phyloP scores from a whole-genome alignment of 2,888 invertebrate genomes.

The Ichneumoninae sp. region DNA sequence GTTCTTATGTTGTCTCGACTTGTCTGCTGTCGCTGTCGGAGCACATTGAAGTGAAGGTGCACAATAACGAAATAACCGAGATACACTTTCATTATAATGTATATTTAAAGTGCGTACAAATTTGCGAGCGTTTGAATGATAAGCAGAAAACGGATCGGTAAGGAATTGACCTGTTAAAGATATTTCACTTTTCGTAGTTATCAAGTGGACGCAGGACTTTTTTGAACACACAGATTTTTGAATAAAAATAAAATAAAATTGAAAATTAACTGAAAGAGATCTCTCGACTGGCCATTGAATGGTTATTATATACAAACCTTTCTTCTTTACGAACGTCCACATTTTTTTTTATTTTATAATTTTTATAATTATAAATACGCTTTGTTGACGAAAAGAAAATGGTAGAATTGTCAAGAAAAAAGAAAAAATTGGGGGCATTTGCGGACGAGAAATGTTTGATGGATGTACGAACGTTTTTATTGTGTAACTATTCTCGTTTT shows the following conservation, averaged over 20 bases:
- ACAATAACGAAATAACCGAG: background rate
- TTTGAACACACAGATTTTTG: background rate
- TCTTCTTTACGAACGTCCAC: no score
- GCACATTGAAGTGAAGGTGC: background rate
- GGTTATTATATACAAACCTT: no score
- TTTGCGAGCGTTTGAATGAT: background rate
- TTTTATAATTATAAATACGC: no score
- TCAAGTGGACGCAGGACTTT: no score
- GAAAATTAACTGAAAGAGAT: background rate
- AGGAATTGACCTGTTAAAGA: background rate
- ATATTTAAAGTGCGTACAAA: background rate
- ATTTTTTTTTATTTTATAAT: no score
- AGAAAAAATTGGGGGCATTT: background rate
- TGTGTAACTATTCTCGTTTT: slow-evolving; percentile 53
- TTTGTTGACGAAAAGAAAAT: no score
- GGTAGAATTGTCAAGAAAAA: background rate
- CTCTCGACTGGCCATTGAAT: no score
- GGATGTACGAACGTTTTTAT: slow-evolving; percentile 5
- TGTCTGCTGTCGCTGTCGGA: background rate
- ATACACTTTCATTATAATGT: background rate
- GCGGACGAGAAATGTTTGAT: background rate
- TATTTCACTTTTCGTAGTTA: background rate
- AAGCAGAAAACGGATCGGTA: background rate
- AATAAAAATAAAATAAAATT: background rate
- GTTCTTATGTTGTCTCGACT: background rate